Base-by-base conservation (phyloP, 2,888 invertebrate species). In the Meteorus cinctellus region DNA sequence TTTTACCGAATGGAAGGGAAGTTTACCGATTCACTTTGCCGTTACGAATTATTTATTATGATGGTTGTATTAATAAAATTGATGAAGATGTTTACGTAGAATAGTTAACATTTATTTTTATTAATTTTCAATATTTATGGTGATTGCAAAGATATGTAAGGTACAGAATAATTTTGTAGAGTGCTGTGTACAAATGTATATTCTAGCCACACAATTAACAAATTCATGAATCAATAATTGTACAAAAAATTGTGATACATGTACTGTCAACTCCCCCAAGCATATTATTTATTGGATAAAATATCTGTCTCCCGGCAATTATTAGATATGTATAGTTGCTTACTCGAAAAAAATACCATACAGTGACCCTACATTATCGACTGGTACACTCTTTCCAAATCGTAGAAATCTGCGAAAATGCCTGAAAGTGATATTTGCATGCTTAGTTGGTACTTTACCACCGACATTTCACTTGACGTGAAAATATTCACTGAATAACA, bases 381-480 rank as follows among this genome's bases (percentile, higher is more conserved):
- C 78, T 65, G 81, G 68, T 60, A 71, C 70, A 63, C 62, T 73
- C 14, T 29, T 16, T 24, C 12, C 19, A 24, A 41, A 31, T 27
- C 78, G 77, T 77, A 79, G 79, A 77, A 76, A 79, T 75, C 77
- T 77, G 76, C 69, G 62, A 62, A 34, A 75, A 68, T 66, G 73
- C 66, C 69, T 70, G 62, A 65, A 48, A 41, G 63, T 29, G 59
- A 60, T 71, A 78, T 77, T 77, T 71, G 72, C 51, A 77, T 75
- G 74, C 77, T 77, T 77, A 4, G 81, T 78, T 76, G 81, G 81
- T 81, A 81, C 69, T 62, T 81, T 81, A 81, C 77, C 81, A 75
- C 74, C 79, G 19, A 76, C 29, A 45, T 59, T 14, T 27, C 31
- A 31, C 29, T 19, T 34, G 27, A 34, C 10, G 45, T 55, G 2